Base-by-base conservation (phyloP, 2,888 invertebrate species). In the Hyppa rectilinea region DNA sequence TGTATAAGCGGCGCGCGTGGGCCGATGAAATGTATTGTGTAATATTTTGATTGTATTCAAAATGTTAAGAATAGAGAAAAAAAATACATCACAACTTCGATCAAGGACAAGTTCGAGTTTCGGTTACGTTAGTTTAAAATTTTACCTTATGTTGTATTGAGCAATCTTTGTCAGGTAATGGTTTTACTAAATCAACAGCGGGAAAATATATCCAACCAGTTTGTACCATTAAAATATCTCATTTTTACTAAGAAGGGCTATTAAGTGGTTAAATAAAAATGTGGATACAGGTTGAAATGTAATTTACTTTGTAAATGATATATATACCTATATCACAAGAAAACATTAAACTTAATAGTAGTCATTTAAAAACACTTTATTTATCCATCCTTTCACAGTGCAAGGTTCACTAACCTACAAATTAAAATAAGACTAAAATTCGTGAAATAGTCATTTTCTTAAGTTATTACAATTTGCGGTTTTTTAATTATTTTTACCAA, bases 401-500 rank as follows among this genome's bases (percentile, higher is more conserved):
- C 83, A 58, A 69, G 58, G 60, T 67, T 67, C 36, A 62, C 31
- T 64, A 40, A 64, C 52, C 56, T 43, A 71, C 40, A 78, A 72
- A 68, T 62, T 65, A 49, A 50, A 61, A 69, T 47, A 38, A 53
- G 40, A 55, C 65, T 38, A 55, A 78, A 62, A 67, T 53, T 69
- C 61, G 80, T 80, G 80, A 79, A 66, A 64, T 60, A 59, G 61
- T 72, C 71, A 73, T 83, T 75, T 63, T 67, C 72, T 70, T 78
- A 75, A 75, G 74, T 80, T 74, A 55, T 66, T 49, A 63, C 29
- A 66, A 31, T 59, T 74, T 74, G 80, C 47, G 79, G 79, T 79
- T 64, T 55, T 58, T 63, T 55, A 67, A 67, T 66, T 36, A 75
- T 45, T 40, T 59, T 62, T 43, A 50, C 12, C 45, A 63, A 75